phyloP scores from a whole-genome alignment of 2,113 vertebrate genomes.

The Burhinus bistriatus region DNA sequence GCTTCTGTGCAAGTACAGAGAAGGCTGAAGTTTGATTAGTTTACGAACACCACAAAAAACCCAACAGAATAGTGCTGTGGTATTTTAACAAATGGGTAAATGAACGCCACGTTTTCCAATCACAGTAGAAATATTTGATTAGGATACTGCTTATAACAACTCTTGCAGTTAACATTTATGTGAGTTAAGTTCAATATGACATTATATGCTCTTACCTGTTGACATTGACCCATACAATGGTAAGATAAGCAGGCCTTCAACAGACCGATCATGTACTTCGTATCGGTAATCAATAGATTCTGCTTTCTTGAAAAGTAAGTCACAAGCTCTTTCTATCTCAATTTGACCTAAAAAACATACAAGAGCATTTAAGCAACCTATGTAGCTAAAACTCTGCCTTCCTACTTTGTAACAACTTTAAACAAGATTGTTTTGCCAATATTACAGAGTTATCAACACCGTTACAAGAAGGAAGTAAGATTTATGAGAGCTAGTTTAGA shows the following conservation, averaged over 20 bases:
- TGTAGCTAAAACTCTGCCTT: background rate
- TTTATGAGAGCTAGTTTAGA: background rate
- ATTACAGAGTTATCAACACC: background rate
- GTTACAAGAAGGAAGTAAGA: background rate
- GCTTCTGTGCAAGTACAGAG: background rate
- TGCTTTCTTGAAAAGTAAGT: conserved; percentile 88
- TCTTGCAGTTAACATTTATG: rapidly evolving
- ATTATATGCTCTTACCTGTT: conserved; percentile 79
- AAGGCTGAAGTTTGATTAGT: background rate
- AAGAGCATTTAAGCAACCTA: rapidly evolving
- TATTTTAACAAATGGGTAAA: rapidly evolving
- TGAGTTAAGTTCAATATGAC: background rate
- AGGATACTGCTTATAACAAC: background rate
- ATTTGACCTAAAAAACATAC: conserved; percentile 79
- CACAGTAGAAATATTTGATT: background rate
- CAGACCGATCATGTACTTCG: conserved; percentile 83
- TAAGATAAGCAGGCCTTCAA: conserved; percentile 93
- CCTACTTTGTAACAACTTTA: background rate
- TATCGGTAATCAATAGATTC: conserved; percentile 90
- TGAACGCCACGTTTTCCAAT: background rate
- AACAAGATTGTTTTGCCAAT: background rate
- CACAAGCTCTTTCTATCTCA: conserved; percentile 93
- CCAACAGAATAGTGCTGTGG: background rate
- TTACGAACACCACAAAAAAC: background rate
- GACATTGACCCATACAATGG: conserved; percentile 95